These are phyloP conservation scores for Myopa testacea DNA, from an alignment of 2,888 invertebrate species.

Conservation along the genomic window DNA sequence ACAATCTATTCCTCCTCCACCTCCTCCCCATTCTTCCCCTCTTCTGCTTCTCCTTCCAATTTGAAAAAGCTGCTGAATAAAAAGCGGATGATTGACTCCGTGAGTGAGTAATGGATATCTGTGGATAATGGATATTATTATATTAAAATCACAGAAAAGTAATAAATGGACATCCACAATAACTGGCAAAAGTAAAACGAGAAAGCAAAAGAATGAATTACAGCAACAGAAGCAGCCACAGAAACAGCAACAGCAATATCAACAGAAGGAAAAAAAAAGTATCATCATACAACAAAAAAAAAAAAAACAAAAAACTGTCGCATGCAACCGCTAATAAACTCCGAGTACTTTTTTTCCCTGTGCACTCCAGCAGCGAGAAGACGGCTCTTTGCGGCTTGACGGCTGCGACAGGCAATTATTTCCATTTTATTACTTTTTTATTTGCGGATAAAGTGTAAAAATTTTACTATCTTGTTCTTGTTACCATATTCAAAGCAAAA, in stretches of 20 bases:
- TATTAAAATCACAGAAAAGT: no score
- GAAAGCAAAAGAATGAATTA: neutral
- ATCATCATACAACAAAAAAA: neutral
- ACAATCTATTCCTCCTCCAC: no score
- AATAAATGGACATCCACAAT: no score
- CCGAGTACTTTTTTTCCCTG: neutral
- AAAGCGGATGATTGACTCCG: constrained; percentile 13
- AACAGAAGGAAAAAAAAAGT: neutral
- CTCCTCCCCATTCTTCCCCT: no score
- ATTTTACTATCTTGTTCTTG: neutral
- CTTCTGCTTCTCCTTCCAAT: no score
- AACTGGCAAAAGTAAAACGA: neutral
- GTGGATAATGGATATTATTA: neutral
- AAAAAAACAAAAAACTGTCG: constrained; percentile 8
- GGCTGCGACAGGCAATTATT: constrained; percentile 37
- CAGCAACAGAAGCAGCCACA: neutral
- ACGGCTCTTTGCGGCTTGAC: constrained; percentile 26
- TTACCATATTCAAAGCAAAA: no score
- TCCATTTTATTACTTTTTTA: constrained; percentile 16
- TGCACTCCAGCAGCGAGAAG: neutral
- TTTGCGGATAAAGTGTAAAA: no score
- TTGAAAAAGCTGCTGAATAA: neutral
- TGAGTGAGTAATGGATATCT: constrained; percentile 23
- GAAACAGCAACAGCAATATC: neutral
- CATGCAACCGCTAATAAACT: constrained; percentile 27